Base-by-base conservation (phyloP, 2,888 invertebrate genomes). In the Leucophenga montana region DNA sequence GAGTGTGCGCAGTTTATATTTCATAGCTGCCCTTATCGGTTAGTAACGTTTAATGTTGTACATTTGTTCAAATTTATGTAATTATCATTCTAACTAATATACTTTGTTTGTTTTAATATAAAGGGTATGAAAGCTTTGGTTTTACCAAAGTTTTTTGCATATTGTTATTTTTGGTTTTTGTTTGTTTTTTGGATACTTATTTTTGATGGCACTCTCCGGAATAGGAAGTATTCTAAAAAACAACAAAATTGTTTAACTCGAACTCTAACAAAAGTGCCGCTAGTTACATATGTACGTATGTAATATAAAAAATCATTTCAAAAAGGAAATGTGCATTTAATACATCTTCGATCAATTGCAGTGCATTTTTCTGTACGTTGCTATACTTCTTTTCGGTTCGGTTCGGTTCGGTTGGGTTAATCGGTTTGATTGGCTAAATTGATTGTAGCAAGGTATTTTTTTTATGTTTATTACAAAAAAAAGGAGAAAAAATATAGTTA, bases 391-490 rank as follows among this genome's bases (percentile, higher is more conserved):
- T n/a, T 64, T 46, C 62, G 22, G 48, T 48, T 64, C 46, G 62
- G 62, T 64, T 46, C 62, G 22, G 48, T 48, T 64, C 46, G 62
- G 62, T 64, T 64, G 61, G 61, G 61, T 61, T 61, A 39, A 14
- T 61, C 44, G 44, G 27, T 39, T 44, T 44, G 46, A 48, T 64
- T 64, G 62, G 48, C 62, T 64, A 64, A 64, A 46, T 64, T 64
- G 62, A 64, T 64, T 64, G 62, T 48, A 64, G 62, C 62, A 64
- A 64, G 62, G 62, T 64, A 9, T 57, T n/a, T 5, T 54, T 6
- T 54, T 54, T 20, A 1, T 18, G 8, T 50, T 50, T 14, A 50
- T 18, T 18, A 18, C 16, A 18, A 54, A 54, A 54, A 54, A 54
- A 53, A 16, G 20, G 20, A 20, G 54, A 54, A 54, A 54, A 20